Conservation (phyloP, 2,113 vertebrate species). For the Eurystomus gularis region DNA sequence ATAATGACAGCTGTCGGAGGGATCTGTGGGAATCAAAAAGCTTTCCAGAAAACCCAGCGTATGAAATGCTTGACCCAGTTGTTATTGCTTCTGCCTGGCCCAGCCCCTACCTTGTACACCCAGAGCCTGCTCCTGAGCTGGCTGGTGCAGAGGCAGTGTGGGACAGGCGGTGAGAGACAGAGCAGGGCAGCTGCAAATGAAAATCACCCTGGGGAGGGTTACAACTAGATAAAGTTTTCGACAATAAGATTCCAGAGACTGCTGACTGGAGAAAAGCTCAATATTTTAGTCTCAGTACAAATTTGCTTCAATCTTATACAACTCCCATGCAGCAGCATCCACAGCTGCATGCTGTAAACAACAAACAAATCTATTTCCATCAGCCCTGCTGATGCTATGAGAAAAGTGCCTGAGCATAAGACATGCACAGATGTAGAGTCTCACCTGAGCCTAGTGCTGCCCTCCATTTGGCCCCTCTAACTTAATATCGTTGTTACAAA, state of each 20-base stretch:
- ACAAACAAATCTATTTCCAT: constrained; percentile 87
- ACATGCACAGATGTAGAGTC: constrained; percentile 88
- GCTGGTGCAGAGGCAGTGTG: constrained; percentile 28
- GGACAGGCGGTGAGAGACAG: constrained; percentile 75
- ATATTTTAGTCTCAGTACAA: constrained; percentile 87
- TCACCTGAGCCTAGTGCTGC: constrained; percentile 91
- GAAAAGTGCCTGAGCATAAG: constrained; percentile 84
- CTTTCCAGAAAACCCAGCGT: neutral
- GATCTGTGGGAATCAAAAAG: neutral
- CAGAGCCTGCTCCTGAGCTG: constrained; percentile 28
- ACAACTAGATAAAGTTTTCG: constrained; percentile 86
- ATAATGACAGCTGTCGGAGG: neutral
- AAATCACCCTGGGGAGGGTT: constrained; percentile 81
- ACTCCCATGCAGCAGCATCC: constrained; percentile 86
- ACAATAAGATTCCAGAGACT: constrained; percentile 86
- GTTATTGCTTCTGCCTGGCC: constrained; percentile 1
- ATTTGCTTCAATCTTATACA: constrained; percentile 86
- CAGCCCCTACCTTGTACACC: neutral
- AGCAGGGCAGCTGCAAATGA: constrained; percentile 82
- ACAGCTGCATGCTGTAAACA: constrained; percentile 94
- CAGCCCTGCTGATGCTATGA: constrained; percentile 85
- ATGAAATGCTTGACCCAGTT: constrained; percentile 1
- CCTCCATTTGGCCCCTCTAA: constrained; percentile 85
- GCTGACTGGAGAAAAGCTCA: constrained; percentile 85
- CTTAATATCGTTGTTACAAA: constrained; percentile 86